Evolutionary conservation across 53 echinoderm and acorn worm genomes (phyloP).

Genomic region (Paracentrotus lividus): DNA sequence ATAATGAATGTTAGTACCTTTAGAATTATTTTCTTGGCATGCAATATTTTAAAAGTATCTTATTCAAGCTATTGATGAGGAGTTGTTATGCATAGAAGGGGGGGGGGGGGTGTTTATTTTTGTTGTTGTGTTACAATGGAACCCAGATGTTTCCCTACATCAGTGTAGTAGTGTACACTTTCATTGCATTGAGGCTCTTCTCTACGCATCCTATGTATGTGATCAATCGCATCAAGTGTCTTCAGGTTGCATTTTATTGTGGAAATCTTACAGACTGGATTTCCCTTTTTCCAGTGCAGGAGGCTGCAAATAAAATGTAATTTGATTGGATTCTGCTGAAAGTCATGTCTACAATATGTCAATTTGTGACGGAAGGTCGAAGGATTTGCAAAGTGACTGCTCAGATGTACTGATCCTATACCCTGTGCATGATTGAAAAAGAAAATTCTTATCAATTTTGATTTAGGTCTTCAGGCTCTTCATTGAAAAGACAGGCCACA

Average conservation of each 20-base stretch:
- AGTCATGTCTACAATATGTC: conserved; percentile 63
- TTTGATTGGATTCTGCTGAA: conserved; percentile 62
- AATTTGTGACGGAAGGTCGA: conserved; percentile 47
- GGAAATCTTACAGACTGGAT: conserved; percentile 55
- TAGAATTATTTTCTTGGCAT: too few relatives aligned
- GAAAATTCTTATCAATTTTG: not conserved
- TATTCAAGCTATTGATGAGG: too few relatives aligned
- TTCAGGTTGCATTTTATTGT: conserved; percentile 20
- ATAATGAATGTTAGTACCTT: too few relatives aligned
- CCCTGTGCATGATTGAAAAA: not conserved
- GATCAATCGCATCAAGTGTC: conserved; percentile 38
- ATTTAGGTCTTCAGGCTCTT: not conserved
- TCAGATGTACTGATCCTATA: conserved; percentile 26
- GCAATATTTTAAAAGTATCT: too few relatives aligned
- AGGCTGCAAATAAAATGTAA: conserved; percentile 63
- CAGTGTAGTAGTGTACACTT: not conserved
- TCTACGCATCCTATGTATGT: too few relatives aligned
- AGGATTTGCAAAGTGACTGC: conserved; percentile 58
- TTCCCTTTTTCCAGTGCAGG: conserved; percentile 46
- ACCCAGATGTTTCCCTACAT: conserved; percentile 29
- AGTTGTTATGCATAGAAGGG: too few relatives aligned
- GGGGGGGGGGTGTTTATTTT: too few relatives aligned
- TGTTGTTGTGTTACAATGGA: too few relatives aligned
- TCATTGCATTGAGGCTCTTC: not conserved
- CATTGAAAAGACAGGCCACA: not conserved